Percentiles rank a stretch among this genome's conserved stretches.
Evolutionary conservation across 2,888 invertebrate species (phyloP).

Genomic region (Rhagophthalmus giganteus): DNA sequence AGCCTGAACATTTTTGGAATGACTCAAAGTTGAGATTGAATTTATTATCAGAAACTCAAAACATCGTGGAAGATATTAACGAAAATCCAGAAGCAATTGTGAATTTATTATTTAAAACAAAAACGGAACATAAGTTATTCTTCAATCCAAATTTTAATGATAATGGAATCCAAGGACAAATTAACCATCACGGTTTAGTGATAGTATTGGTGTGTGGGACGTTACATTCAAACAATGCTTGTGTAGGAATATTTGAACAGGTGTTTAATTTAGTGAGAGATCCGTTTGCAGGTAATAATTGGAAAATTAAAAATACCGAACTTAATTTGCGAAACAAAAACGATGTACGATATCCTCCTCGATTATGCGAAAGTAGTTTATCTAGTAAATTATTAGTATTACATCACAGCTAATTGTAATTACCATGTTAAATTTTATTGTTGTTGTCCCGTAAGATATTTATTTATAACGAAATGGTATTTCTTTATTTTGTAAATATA

Average conservation of each 20-base stretch:
- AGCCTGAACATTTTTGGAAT: constrained; percentile 60
- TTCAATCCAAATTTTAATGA: constrained; percentile 65
- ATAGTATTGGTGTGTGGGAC: constrained; percentile 66
- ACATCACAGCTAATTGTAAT: not conserved
- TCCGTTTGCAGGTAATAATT: constrained; percentile 65
- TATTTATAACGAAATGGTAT: no score
- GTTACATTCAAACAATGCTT: constrained; percentile 58
- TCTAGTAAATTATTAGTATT: constrained; percentile 3
- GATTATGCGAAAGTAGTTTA: constrained; percentile 28
- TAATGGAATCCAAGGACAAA: constrained; percentile 62
- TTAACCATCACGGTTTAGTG: constrained; percentile 65
- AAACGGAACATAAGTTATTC: constrained; percentile 55
- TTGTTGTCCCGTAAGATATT: no score
- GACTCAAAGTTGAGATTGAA: constrained; percentile 56
- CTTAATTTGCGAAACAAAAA: constrained; percentile 54
- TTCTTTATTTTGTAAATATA: no score
- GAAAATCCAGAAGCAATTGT: constrained; percentile 50
- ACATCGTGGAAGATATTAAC: constrained; percentile 41
- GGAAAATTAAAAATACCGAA: constrained; percentile 67
- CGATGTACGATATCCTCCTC: constrained; percentile 33
- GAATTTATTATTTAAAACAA: constrained; percentile 49
- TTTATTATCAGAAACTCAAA: constrained; percentile 38
- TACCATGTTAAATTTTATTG: no score
- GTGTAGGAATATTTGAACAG: constrained; percentile 68
- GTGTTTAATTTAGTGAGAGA: constrained; percentile 66